Conservation (phyloP, 2,888 invertebrate genomes). For the Leptinotarsa haldemani region DNA sequence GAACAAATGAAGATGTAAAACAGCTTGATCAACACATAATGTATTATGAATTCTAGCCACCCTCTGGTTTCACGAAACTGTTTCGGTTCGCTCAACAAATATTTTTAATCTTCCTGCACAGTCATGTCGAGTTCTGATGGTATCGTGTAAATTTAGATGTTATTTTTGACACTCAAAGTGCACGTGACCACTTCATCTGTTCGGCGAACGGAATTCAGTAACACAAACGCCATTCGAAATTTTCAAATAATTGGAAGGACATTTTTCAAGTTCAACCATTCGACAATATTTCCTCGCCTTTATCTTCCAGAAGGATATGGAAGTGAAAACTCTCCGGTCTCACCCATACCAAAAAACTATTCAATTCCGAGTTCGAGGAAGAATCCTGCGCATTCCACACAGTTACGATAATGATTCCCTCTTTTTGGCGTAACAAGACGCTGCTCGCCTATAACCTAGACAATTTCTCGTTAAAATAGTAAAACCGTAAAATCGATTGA, state of each 20-base stretch:
- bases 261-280: neutral
- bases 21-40: too few relatives aligned
- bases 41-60: too few relatives aligned
- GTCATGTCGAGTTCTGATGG: too few relatives aligned
- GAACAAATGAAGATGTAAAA: too few relatives aligned
- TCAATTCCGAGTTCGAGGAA: neutral
- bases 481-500: slow-evolving; percentile 46
- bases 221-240: too few relatives aligned
- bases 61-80: too few relatives aligned
- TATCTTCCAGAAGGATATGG: neutral
- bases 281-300: neutral
- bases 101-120: too few relatives aligned
- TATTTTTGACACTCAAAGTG: neutral
- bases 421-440: slow-evolving; percentile 44
- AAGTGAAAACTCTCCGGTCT: neutral
- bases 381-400: slow-evolving; percentile 25
- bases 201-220: too few relatives aligned
- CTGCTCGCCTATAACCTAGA: slow-evolving; percentile 32
- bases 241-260: too few relatives aligned
- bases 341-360: neutral
- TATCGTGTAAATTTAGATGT: neutral
- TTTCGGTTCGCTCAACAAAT: too few relatives aligned
- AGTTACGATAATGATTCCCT: slow-evolving; percentile 33
- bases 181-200: too few relatives aligned
- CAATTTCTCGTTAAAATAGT: slow-evolving; percentile 44